A percentile compares a stretch with the other conserved stretches of the same genome.
phyloP scores from a whole-genome alignment of 2,113 vertebrate species.

The Bagarius yarrelli region DNA sequence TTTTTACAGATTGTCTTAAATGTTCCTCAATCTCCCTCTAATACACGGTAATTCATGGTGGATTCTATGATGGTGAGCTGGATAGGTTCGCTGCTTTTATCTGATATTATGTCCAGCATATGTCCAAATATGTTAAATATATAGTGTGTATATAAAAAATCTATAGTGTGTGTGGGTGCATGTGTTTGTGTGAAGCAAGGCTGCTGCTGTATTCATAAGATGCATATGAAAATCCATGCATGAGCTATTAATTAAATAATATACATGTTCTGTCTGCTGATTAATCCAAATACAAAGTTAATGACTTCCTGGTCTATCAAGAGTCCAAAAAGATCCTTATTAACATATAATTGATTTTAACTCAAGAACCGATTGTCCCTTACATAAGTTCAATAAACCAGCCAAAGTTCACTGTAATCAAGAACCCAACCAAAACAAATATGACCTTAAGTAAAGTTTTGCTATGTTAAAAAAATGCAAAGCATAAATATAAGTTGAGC shows the following conservation, averaged over 20 bases:
- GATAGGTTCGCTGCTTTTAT: no score
- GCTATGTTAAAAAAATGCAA: background rate
- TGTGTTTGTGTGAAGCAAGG: background rate
- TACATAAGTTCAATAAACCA: background rate
- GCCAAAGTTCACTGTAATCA: slow-evolving; percentile 27
- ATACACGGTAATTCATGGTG: no score
- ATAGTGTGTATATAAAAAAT: no score
- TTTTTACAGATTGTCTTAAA: no score
- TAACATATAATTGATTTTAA: slow-evolving; percentile 14
- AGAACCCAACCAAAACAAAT: slow-evolving; percentile 33
- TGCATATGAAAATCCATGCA: slow-evolving; percentile 4
- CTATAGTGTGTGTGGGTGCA: background rate
- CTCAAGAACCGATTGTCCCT: background rate
- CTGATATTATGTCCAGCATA: no score
- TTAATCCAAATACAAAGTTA: slow-evolving; percentile 25
- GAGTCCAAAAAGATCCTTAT: slow-evolving; percentile 12
- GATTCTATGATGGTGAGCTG: no score
- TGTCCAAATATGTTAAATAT: no score
- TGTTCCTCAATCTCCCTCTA: no score
- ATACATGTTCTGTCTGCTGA: slow-evolving; percentile 2
- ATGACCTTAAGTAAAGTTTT: slow-evolving; percentile 27
- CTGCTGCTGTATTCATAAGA: no score
- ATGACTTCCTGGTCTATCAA: slow-evolving; percentile 21
- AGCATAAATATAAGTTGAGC: slow-evolving; percentile 23
- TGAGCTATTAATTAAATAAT: slow-evolving; percentile 8